Conservation (phyloP, 1,140 invertebrate species). For the Trinorchestia longiramus region DNA sequence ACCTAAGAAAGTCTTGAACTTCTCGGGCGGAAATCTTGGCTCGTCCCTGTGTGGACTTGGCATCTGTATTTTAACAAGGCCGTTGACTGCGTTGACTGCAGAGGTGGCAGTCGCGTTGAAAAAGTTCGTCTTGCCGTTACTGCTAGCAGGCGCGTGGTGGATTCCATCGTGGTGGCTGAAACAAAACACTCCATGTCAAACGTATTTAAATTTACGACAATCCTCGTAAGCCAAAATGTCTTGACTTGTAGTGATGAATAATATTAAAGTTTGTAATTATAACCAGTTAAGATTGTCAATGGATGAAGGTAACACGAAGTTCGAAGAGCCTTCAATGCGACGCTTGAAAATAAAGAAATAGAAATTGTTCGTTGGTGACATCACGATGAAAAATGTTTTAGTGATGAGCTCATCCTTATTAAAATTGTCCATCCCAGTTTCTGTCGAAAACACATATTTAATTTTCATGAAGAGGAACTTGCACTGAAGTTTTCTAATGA, state of each 20-base stretch:
- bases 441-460: not conserved
- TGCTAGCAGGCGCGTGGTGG: not conserved
- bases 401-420: not conserved
- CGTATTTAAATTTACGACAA: not conserved
- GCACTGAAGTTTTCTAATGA: not conserved
- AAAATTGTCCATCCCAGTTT: not conserved
- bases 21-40: slow-evolving; percentile 69
- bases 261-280: not conserved
- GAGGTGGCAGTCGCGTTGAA: slow-evolving; percentile 18
- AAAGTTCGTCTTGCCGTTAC: not conserved
- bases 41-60: slow-evolving; percentile 64
- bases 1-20: slow-evolving; percentile 69
- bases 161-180: not conserved
- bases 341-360: not conserved
- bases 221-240: not conserved
- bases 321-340: not conserved
- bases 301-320: not conserved
- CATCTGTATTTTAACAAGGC: slow-evolving; percentile 56
- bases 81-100: slow-evolving; percentile 12
- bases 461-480: not conserved
- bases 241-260: not conserved
- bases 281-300: not conserved
- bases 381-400: not conserved
- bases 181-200: not conserved
- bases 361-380: not conserved